These are phyloP conservation scores for Acanthurus tractus DNA, from an alignment of 2,797 vertebrate genomes.

Conservation along the genomic window DNA sequence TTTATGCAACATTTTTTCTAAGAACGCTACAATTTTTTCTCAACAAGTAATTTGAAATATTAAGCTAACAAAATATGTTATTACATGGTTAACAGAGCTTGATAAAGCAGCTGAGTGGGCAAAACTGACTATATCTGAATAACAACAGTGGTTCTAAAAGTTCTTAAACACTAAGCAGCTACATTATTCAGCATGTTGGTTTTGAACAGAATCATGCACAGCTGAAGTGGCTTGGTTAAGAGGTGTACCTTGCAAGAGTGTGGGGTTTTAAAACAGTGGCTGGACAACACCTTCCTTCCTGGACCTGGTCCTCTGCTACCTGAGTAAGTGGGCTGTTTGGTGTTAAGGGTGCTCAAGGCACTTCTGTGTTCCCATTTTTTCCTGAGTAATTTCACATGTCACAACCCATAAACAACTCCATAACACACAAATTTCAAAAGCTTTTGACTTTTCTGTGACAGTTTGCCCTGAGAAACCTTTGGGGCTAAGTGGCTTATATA, in stretches of 20 bases:
- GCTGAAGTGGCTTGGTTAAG: neutral
- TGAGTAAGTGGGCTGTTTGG: conserved; percentile 18
- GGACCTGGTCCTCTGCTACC: neutral
- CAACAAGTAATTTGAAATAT: too few relatives aligned
- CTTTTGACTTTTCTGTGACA: neutral
- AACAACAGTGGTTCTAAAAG: too few relatives aligned
- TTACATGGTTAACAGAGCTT: too few relatives aligned
- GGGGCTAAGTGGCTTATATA: conserved; percentile 21
- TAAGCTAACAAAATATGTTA: too few relatives aligned
- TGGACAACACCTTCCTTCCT: neutral
- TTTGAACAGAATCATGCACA: neutral
- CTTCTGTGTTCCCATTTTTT: conserved; percentile 24
- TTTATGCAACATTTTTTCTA: too few relatives aligned
- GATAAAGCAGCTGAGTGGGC: too few relatives aligned
- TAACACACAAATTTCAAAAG: neutral
- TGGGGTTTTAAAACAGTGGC: conserved; percentile 15
- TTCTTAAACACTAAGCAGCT: neutral
- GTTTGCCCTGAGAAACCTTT: conserved; percentile 2
- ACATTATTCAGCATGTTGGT: neutral
- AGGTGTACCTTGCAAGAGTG: neutral
- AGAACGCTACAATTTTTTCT: too few relatives aligned
- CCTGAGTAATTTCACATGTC: conserved; percentile 55
- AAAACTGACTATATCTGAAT: too few relatives aligned
- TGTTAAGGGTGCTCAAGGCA: conserved; percentile 10
- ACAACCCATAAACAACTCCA: conserved; percentile 19